phyloP scores from a whole-genome alignment of 2,797 vertebrate genomes.

The Dendrocincla tyrannina region DNA sequence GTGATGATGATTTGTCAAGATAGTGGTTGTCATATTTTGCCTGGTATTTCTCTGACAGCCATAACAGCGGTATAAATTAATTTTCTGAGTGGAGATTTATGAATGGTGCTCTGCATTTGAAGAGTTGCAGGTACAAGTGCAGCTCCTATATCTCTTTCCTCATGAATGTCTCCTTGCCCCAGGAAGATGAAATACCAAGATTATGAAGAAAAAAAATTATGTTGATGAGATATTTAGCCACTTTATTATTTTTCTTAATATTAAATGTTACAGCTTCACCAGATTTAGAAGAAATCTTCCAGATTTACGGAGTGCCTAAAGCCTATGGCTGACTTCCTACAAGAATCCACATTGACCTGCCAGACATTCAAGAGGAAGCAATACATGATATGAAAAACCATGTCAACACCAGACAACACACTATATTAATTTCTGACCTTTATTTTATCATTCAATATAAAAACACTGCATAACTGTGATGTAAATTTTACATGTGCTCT shows the following conservation, averaged over 20 bases:
- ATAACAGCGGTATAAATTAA: background rate
- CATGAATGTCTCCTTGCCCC: background rate
- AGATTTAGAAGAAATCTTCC: background rate
- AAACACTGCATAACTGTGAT: background rate
- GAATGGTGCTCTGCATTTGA: background rate
- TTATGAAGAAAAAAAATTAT: background rate
- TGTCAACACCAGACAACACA: background rate
- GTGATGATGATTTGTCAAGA: background rate
- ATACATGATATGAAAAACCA: background rate
- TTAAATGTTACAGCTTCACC: background rate
- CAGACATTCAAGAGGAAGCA: background rate
- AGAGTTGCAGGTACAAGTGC: background rate
- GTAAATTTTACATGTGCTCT: background rate
- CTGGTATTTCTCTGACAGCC: background rate
- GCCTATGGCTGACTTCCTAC: background rate
- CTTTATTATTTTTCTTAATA: background rate
- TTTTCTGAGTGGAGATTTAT: background rate
- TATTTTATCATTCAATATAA: background rate
- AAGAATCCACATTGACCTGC: background rate
- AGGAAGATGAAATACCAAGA: background rate
- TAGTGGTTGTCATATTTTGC: background rate
- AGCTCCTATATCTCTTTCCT: background rate
- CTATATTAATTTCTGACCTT: background rate
- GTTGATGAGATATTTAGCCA: background rate
- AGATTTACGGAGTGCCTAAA: background rate